Conservation (phyloP, 2,797 vertebrate genomes). For the Sebastes oblongus region DNA sequence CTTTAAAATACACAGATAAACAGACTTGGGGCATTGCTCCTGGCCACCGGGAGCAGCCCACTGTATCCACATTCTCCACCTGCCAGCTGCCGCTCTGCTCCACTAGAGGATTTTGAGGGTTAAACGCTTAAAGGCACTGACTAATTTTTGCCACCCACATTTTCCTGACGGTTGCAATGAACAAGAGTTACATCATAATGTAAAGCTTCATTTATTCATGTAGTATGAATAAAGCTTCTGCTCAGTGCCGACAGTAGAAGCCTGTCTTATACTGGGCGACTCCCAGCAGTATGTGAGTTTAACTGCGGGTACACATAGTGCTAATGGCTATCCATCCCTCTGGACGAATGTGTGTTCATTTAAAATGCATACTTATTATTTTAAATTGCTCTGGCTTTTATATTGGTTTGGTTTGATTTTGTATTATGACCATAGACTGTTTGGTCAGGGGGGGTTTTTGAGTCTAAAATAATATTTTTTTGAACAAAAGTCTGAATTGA, state of each 20-base stretch:
- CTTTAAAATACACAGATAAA: background rate
- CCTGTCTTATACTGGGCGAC: background rate
- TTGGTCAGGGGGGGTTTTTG: background rate
- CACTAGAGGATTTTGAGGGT: constrained; percentile 4
- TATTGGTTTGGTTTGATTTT: background rate
- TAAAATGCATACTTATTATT: background rate
- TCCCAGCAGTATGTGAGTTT: background rate
- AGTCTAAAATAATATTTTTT: background rate
- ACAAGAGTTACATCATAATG: constrained; percentile 35
- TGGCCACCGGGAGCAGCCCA: background rate
- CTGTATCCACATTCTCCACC: background rate
- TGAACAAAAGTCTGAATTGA: background rate
- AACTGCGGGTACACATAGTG: background rate
- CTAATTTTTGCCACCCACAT: constrained; percentile 10
- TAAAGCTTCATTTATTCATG: constrained; percentile 47
- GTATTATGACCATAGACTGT: background rate
- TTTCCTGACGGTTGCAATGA: background rate
- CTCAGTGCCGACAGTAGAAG: background rate
- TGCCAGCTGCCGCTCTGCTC: background rate
- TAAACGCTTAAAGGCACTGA: constrained; percentile 21
- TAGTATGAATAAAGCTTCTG: constrained; percentile 8
- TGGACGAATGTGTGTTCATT: background rate
- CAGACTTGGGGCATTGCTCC: background rate
- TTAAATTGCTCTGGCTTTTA: background rate
- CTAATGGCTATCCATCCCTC: background rate